These are phyloP conservation scores for Alectura lathami DNA, from an alignment of 2,113 vertebrate species.

Conservation along the genomic window DNA sequence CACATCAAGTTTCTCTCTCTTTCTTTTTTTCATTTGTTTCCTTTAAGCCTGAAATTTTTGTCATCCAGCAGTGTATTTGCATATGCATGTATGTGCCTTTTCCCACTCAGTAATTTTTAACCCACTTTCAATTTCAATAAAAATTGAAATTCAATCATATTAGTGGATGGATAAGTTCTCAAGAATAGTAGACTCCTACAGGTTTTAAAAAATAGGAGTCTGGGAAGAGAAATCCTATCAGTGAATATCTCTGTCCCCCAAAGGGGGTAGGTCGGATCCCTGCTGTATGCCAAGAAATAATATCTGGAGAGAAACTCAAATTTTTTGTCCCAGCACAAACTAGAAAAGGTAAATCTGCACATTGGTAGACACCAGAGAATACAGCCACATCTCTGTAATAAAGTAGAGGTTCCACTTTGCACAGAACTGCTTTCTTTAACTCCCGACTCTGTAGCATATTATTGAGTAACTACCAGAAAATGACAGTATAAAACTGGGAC, in stretches of 20 bases:
- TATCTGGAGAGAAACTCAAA: neutral
- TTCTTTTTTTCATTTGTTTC: neutral
- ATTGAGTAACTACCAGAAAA: neutral
- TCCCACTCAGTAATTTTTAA: neutral
- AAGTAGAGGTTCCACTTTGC: neutral
- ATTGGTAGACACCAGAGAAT: accelerated
- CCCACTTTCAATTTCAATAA: neutral
- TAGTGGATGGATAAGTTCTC: neutral
- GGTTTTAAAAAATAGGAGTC: neutral
- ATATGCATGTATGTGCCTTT: accelerated
- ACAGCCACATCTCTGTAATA: neutral
- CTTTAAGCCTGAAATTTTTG: neutral
- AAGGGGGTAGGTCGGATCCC: too few species aligned
- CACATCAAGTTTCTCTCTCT: neutral
- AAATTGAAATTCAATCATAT: too few species aligned
- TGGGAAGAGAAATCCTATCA: neutral
- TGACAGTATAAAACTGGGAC: neutral
- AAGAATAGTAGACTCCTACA: neutral
- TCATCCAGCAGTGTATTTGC: neutral
- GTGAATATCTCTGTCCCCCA: accelerated
- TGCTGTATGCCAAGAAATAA: neutral
- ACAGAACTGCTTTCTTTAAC: neutral
- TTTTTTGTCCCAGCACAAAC: neutral
- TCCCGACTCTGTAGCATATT: neutral
- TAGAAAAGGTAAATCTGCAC: neutral